Conservation (phyloP, 2,888 invertebrate genomes). For the Lordiphosa andalusiaca region DNA sequence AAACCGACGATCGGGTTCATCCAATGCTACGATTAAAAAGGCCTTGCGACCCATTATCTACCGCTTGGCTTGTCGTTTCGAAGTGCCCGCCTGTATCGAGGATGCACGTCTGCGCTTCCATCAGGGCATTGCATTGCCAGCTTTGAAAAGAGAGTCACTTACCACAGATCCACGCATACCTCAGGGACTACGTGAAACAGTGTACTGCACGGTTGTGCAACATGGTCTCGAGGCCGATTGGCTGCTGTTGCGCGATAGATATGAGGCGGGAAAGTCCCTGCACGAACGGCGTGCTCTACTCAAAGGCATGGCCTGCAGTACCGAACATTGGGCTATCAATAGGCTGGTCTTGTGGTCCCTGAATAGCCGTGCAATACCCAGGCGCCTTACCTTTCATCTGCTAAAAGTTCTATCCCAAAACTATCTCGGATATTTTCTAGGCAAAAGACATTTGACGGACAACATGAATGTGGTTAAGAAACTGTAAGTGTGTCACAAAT, state of each 20-base stretch:
- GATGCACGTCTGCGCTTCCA: conserved; percentile 9
- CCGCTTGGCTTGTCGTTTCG: conserved; percentile 15
- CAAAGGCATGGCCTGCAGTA: conserved; percentile 13
- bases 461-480: conserved; percentile 1
- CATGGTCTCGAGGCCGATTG: conserved; percentile 17
- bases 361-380: conserved; percentile 2
- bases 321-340: conserved; percentile 20
- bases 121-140: background rate
- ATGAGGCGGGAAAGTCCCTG: background rate
- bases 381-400: background rate
- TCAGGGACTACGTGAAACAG: conserved; percentile 2
- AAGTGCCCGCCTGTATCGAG: conserved; percentile 14
- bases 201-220: conserved; percentile 17
- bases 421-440: conserved; percentile 13
- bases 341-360: conserved; percentile 17
- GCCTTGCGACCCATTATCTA: conserved; percentile 8
- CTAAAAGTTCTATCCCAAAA: conserved; percentile 2
- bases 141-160: no score
- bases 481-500: conserved; percentile 7
- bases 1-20: no score
- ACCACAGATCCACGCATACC: conserved; percentile 1
- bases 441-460: conserved; percentile 1
- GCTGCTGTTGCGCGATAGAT: conserved; percentile 9
- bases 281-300: conserved; percentile 9
- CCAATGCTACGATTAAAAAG: background rate